Evolutionary conservation across 2,888 invertebrate species (phyloP).

Genomic region (Litoditis marina): DNA sequence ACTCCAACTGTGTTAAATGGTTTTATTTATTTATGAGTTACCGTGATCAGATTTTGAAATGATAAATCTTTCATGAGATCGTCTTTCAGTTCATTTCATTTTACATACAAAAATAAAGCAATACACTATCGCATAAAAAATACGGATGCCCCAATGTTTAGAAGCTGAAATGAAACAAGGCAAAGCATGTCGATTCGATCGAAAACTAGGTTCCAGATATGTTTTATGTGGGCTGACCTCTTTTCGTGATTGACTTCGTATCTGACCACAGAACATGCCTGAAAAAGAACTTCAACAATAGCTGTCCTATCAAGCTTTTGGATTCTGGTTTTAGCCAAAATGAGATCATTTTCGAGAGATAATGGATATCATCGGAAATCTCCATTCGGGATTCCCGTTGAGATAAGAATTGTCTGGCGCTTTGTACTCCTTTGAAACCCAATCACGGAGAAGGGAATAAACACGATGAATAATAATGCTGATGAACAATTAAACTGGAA

Average conservation of each 20-base stretch:
- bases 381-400: no score
- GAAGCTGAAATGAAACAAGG: conserved; percentile 14
- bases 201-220: conserved; percentile 15
- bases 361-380: neutral
- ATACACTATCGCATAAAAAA: conserved; percentile 24
- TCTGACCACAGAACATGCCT: conserved; percentile 8
- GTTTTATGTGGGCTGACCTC: neutral
- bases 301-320: neutral
- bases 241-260: conserved; percentile 6
- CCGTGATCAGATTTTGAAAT: conserved; percentile 2
- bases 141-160: conserved; percentile 16
- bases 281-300: conserved; percentile 1
- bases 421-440: no score
- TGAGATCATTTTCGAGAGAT: neutral
- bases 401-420: no score
- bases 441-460: no score
- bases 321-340: neutral
- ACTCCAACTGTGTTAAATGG: conserved; percentile 13
- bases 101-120: no score
- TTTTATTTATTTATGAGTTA: conserved; percentile 10
- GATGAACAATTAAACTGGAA: no score
- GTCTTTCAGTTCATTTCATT: no score
- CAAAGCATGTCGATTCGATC: conserved; percentile 15
- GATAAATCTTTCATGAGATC: no score
- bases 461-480: no score